phyloP scores from a whole-genome alignment of 2,113 vertebrate species.

The Steatornis caripensis region DNA sequence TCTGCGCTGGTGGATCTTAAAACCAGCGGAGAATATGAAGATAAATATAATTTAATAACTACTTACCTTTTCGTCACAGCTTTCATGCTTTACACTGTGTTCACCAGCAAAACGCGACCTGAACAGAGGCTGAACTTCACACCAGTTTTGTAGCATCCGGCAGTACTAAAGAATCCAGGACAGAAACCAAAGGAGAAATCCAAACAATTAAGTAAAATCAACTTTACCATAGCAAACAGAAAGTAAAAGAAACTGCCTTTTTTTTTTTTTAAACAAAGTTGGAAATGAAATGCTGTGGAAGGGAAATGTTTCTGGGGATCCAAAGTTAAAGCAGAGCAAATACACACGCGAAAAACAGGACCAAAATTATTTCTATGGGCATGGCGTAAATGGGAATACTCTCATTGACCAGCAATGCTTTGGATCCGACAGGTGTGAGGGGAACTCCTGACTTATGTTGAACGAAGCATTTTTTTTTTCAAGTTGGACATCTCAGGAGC shows the following conservation, averaged over 20 bases:
- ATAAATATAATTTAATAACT: background rate
- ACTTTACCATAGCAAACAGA: background rate
- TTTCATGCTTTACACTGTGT: background rate
- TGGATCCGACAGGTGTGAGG: background rate
- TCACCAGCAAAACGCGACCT: background rate
- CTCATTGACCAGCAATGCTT: background rate
- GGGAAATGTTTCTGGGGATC: background rate
- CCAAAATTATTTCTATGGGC: rapidly evolving
- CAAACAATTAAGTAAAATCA: background rate
- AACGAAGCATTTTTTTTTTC: background rate
- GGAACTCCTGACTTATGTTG: no score
- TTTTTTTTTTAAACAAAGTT: background rate
- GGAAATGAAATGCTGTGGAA: background rate
- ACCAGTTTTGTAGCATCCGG: background rate
- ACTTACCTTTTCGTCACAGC: background rate
- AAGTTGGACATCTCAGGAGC: background rate
- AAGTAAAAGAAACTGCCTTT: background rate
- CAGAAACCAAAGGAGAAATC: background rate
- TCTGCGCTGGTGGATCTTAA: background rate
- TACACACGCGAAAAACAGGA: rapidly evolving
- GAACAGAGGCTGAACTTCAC: background rate
- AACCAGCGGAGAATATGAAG: background rate
- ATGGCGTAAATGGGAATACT: background rate
- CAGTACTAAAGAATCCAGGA: background rate
- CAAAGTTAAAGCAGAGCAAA: background rate